A percentile compares a stretch with the other conserved stretches of the same genome.
Evolutionary conservation across 35 echinoderm and acorn worm species (phyloP).

Genomic region (Patiria miniata): DNA sequence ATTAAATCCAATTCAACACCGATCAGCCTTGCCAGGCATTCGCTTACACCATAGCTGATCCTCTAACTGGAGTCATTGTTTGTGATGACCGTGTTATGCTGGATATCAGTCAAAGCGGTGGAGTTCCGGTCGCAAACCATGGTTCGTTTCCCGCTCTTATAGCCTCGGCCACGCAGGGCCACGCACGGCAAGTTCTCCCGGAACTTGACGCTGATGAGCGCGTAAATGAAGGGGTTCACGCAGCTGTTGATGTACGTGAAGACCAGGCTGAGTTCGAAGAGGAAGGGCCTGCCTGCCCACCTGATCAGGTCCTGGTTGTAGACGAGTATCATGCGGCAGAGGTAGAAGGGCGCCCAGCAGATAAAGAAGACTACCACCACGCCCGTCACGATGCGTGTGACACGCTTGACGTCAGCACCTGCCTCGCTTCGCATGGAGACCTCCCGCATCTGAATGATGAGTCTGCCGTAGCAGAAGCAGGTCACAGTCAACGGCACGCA

Average conservation of each 20-base stretch:
- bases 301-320: neutral
- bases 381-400: conserved; percentile 23
- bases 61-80: conserved; percentile 12
- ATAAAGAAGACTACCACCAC: conserved; percentile 48
- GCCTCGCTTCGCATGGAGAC: conserved; percentile 31
- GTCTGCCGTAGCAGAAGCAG: conserved; percentile 40
- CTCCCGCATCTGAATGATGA: conserved; percentile 35
- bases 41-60: neutral
- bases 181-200: conserved; percentile 26
- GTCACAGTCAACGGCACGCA: conserved; percentile 16
- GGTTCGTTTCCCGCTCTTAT: conserved; percentile 4
- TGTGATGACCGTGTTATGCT: conserved; percentile 3
- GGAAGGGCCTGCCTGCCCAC: conserved; percentile 15
- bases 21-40: too few species aligned
- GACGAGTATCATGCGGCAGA: conserved; percentile 24
- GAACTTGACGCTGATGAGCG: conserved; percentile 33
- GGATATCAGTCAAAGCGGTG: conserved; percentile 8
- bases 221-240: conserved; percentile 39
- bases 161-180: neutral
- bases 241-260: conserved; percentile 39
- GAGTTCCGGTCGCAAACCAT: conserved; percentile 13
- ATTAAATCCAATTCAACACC: too few species aligned
- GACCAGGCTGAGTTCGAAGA: conserved; percentile 25
- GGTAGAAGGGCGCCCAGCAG: conserved; percentile 39
- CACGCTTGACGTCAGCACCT: conserved; percentile 15